Percentiles rank a stretch among this genome's conserved stretches.
Evolutionary conservation across 2,797 vertebrate species (phyloP).

Genomic region (Sebastes diaconus): DNA sequence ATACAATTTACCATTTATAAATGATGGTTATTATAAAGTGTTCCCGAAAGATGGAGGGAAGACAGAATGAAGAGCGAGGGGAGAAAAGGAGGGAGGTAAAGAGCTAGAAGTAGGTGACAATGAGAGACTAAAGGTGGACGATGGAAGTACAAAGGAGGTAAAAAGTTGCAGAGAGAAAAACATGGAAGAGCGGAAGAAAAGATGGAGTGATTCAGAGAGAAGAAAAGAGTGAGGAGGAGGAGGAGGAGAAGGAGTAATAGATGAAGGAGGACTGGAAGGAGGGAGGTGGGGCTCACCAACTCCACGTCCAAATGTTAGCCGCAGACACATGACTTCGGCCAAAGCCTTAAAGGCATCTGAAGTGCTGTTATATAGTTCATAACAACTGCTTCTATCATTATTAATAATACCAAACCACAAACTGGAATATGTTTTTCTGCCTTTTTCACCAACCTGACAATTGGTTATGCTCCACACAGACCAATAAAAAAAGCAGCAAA

Average conservation of each 20-base stretch:
- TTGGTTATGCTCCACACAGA: slow-evolving; percentile 42
- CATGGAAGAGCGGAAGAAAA: neutral
- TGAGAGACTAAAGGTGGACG: neutral
- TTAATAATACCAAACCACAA: slow-evolving; percentile 51
- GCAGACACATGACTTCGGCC: slow-evolving; percentile 38
- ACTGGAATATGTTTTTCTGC: slow-evolving; percentile 45
- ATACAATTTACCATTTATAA: too few species aligned
- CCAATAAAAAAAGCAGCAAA: slow-evolving; percentile 56
- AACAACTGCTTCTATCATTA: slow-evolving; percentile 63
- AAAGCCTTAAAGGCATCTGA: slow-evolving; percentile 56
- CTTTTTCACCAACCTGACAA: slow-evolving; percentile 42
- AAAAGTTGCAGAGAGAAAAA: neutral
- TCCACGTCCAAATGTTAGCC: slow-evolving; percentile 35
- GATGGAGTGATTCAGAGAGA: neutral
- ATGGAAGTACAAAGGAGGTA: neutral
- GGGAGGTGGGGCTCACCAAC: neutral
- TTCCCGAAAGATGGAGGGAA: neutral
- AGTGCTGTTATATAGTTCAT: slow-evolving; percentile 54
- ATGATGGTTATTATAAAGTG: too few species aligned
- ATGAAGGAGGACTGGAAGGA: neutral
- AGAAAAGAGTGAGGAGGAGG: neutral
- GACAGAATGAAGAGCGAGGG: neutral
- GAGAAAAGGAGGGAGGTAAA: neutral
- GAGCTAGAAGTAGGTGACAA: neutral
- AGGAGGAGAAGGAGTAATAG: neutral